Evolutionary conservation across 2,113 vertebrate genomes (phyloP).

Genomic region (Camelus dromedarius): DNA sequence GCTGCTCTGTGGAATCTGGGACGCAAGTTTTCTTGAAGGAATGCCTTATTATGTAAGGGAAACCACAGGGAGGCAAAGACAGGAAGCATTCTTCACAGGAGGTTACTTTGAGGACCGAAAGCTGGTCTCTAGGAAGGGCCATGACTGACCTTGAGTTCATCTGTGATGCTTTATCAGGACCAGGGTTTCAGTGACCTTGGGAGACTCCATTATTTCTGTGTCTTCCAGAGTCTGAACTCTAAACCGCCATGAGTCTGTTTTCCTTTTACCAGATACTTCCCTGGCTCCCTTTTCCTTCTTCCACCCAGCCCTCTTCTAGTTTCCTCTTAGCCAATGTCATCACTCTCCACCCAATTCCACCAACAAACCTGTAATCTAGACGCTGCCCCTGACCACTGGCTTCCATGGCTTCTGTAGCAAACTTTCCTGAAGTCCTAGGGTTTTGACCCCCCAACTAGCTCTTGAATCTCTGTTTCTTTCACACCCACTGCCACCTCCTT

Average conservation of each 20-base stretch:
- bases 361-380: background rate
- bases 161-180: background rate
- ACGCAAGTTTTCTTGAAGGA: background rate
- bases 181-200: background rate
- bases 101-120: conserved; percentile 42
- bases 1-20: conserved; percentile 27
- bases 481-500: background rate
- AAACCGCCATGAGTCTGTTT: background rate
- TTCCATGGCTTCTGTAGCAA: background rate
- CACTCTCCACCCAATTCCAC: background rate
- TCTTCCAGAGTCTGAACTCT: background rate
- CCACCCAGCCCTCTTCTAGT: background rate
- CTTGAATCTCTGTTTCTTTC: background rate
- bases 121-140: conserved; percentile 46
- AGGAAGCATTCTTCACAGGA: background rate
- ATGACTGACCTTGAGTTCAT: background rate
- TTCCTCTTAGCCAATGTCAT: background rate
- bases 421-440: too few species aligned
- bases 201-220: background rate
- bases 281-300: background rate
- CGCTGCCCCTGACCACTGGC: accelerated
- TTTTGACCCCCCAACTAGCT: background rate
- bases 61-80: conserved; percentile 59
- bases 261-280: background rate
- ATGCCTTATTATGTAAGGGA: background rate